Evolutionary conservation across 92 coral and sea anemone species (phyloP), one percentile per base, ranked within the genome.

Genomic region (Palythoa heliodiscus): DNA sequence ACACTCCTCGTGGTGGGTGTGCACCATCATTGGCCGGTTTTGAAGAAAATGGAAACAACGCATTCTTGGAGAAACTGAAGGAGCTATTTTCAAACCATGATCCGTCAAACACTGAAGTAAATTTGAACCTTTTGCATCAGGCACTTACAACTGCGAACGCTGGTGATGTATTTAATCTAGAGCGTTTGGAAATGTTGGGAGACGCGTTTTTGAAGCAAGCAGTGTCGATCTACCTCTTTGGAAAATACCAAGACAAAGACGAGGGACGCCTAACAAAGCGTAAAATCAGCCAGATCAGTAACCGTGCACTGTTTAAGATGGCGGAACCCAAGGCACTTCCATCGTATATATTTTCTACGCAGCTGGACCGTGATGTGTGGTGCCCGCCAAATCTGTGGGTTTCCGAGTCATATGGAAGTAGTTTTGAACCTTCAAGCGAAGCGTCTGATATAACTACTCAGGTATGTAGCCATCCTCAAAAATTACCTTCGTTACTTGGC

Each of bases 181-280:
- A 97, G 76, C 93, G 99, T 29, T 90, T 95, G 22, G 99, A 97
- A 90, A 97, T 97, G 98, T 94, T 97, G 22, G 99, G 99, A 10
- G 99, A 97, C 70, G 95, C 99, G 7, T 97, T 97, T 71, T 89
- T 97, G 40, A 97, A 97, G 86, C 95, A 92, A 58, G 99, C 99
- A 0, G 98, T 97, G 38, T 93, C 95, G 10, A 89, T 97, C 64
- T 89, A 82, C 79, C 93, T 95, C 12, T 97, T 77, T 72, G 92
- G 93, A 78, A 89, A 86, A 20, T 90, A 94, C 69, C 76, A 76
- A 5, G 89, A 93, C 82, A 91, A 90, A 77, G 98, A 95, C 73
- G 99, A 97, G 24, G 99, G 99, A 11, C 93, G 92, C 69, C 93
- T 97, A n/a, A 97, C 99, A 13, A 86, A 75, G 35, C 92, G 95